Evolutionary conservation across 2,888 invertebrate genomes (phyloP), one percentile per base, ranked within the genome.

Genomic region (Hyposoter didymator): DNA sequence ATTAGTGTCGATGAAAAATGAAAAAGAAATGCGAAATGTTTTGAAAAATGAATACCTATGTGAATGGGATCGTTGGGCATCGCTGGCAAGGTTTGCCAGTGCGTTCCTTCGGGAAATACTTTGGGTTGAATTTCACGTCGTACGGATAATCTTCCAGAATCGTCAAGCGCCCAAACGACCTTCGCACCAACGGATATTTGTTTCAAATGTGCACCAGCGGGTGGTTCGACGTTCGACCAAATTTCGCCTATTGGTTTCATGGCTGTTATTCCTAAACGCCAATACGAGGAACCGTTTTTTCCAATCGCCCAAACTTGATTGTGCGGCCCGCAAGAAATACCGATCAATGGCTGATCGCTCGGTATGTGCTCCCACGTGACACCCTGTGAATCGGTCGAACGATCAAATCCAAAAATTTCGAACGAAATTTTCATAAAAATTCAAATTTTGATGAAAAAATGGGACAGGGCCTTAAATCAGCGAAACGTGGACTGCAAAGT

Each of bases 231-330:
- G 85, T 96, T 95, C 90, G 97, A 96, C 98, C 98, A 98, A 81
- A 95, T 95, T 14, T 95, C 95, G 49, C 97, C 96, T 89, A 95
- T 94, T 0, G 96, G 96, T 92, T 96, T 96, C 43, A 96, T 95
- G 87, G 94, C 93, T 8, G 95, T 96, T 62, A 98, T 96, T 19
- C 97, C 98, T 90, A 96, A 95, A 88, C 98, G 95, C 94, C 96
- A 97, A 93, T 97, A 98, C 3, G 97, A 96, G 88, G 97, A 97
- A 52, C 98, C 98, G 94, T 97, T 98, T 90, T 96, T 96, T 0
- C 98, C 98, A 19, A 98, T 96, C 0, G 97, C 97, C 99, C 99
- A 99, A 45, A 98, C 96, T 90, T 96, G 95, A 64, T 95, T 95
- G 28, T 95, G 94, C 28, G 96, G 95, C 19, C 96, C 96, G 86